These are phyloP conservation scores for Sebastes nivosus DNA, from an alignment of 2,797 vertebrate genomes.

Conservation along the genomic window DNA sequence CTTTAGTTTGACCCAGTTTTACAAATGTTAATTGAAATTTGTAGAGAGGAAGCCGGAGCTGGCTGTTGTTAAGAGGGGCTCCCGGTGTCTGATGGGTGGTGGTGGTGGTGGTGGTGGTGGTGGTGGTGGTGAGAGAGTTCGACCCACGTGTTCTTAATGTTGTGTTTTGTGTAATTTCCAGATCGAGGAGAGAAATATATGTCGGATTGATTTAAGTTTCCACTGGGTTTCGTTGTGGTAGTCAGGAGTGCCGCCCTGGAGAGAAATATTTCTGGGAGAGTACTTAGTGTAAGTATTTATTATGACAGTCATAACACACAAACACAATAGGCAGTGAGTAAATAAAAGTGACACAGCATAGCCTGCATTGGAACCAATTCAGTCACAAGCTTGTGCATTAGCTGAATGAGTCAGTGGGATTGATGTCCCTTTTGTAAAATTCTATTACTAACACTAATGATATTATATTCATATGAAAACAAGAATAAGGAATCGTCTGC, in stretches of 20 bases:
- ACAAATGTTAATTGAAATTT: constrained; percentile 49
- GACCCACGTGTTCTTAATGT: not conserved
- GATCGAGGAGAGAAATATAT: constrained; percentile 12
- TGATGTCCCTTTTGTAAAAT: not conserved
- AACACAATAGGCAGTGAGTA: constrained; percentile 6
- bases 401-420: constrained; percentile 6
- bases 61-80: not conserved
- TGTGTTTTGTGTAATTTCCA: constrained; percentile 20
- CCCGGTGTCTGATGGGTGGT: not conserved
- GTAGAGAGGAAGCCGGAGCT: constrained; percentile 13
- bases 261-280: constrained; percentile 33
- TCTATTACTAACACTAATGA: not conserved
- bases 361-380: not conserved
- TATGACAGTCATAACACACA: constrained; percentile 35
- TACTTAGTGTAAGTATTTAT: constrained; percentile 43
- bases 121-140: not conserved
- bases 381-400: constrained; percentile 6
- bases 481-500: not conserved
- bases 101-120: not conserved
- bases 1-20: constrained; percentile 51
- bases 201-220: constrained; percentile 30
- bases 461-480: not conserved
- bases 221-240: constrained; percentile 22
- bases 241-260: constrained; percentile 36
- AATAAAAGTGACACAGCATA: constrained; percentile 15